A percentile compares a stretch with the other conserved stretches of the same genome.
phyloP scores from a whole-genome alignment of 1,140 invertebrate species.

The Papilio machaon region DNA sequence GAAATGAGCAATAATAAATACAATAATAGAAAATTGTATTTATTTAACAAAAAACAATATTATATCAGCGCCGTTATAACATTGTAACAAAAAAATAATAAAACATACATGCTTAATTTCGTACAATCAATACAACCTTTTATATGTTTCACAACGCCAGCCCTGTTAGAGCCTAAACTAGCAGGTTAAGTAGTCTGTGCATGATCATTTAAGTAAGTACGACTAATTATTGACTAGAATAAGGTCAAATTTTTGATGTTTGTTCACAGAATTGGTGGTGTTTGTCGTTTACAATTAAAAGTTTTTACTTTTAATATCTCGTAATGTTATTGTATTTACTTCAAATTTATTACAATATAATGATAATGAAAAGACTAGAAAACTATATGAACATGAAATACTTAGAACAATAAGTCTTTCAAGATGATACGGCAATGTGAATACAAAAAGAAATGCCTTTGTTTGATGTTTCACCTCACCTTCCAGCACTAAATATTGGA shows the following conservation, averaged over 20 bases:
- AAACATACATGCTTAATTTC: constrained; percentile 79
- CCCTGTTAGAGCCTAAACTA: constrained; percentile 49
- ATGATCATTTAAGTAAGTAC: constrained; percentile 30
- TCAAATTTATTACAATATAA: constrained; percentile 74
- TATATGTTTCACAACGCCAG: constrained; percentile 68
- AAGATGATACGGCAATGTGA: constrained; percentile 75
- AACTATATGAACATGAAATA: constrained; percentile 81
- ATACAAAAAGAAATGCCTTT: constrained; percentile 76
- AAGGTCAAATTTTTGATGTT: not conserved
- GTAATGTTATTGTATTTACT: constrained; percentile 26
- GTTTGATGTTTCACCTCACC: constrained; percentile 61
- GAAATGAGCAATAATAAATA: constrained; percentile 73
- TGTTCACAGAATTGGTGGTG: not conserved
- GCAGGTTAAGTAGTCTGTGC: constrained; percentile 32
- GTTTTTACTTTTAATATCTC: constrained; percentile 31
- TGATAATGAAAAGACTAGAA: constrained; percentile 81
- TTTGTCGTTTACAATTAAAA: constrained; percentile 16
- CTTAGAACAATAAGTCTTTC: constrained; percentile 81
- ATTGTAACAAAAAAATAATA: constrained; percentile 77
- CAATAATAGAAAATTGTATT: constrained; percentile 76
- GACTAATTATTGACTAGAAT: constrained; percentile 18
- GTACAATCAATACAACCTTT: constrained; percentile 76
- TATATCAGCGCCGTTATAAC: constrained; percentile 73
- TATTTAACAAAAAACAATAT: constrained; percentile 79
- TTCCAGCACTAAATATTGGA: constrained; percentile 78